These are phyloP conservation scores for Gryon sp. DNA, from an alignment of 1,140 invertebrate genomes.

Conservation along the genomic window DNA sequence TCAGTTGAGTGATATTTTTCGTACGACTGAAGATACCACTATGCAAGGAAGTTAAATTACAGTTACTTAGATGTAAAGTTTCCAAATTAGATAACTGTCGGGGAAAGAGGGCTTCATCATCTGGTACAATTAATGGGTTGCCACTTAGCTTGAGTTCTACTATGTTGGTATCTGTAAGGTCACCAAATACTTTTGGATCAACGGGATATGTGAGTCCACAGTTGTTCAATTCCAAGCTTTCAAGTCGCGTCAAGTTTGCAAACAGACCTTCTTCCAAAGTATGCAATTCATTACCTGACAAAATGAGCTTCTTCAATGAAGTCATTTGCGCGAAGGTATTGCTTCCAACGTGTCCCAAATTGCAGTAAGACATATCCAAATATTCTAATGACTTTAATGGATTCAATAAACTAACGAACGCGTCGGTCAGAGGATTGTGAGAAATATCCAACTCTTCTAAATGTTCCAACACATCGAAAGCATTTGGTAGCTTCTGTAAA, in stretches of 20 bases:
- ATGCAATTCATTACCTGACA: conserved; percentile 85
- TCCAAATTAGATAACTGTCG: conserved; percentile 83
- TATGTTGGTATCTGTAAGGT: conserved; percentile 83
- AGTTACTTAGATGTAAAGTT: conserved; percentile 84
- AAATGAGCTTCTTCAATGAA: conserved; percentile 82
- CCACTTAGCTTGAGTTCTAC: conserved; percentile 84
- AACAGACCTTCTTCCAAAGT: conserved; percentile 85
- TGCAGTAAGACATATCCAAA: conserved; percentile 87
- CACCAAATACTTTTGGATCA: conserved; percentile 84
- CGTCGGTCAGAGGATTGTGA: conserved; percentile 85
- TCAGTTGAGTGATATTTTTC: conserved; percentile 83
- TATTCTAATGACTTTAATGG: conserved; percentile 84
- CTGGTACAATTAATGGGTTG: conserved; percentile 83
- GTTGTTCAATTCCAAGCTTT: conserved; percentile 84
- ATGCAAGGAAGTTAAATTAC: conserved; percentile 82
- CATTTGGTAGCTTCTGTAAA: conserved; percentile 82
- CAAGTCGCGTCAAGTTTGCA: conserved; percentile 83
- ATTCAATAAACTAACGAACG: conserved; percentile 84
- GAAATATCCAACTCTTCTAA: conserved; percentile 85
- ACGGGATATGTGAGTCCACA: conserved; percentile 83
- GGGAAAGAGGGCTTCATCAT: conserved; percentile 82
- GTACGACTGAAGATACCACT: conserved; percentile 82
- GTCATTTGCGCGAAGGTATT: conserved; percentile 86
- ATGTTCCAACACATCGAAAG: conserved; percentile 83
- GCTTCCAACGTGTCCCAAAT: conserved; percentile 83